These are phyloP conservation scores for Helicolenus hilgendorfi DNA, from an alignment of 2,797 vertebrate species.

Conservation along the genomic window DNA sequence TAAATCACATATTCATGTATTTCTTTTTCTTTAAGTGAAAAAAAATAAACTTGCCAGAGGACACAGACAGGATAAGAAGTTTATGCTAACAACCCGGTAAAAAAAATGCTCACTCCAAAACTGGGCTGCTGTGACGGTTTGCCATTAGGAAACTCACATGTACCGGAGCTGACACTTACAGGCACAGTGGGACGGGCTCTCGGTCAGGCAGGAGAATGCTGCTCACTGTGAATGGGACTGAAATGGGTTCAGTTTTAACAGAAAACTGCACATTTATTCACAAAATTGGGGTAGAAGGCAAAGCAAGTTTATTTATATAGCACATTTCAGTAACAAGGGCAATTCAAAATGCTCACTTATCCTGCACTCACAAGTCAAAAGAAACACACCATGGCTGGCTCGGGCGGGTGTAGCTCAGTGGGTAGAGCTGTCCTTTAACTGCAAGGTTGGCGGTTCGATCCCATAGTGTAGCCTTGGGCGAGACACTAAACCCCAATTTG, in stretches of 20 bases:
- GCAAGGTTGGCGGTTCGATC: no score
- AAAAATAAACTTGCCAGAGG: background rate
- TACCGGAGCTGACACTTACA: constrained; percentile 27
- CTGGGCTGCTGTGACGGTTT: constrained; percentile 11
- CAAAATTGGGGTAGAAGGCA: background rate
- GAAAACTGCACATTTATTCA: constrained; percentile 1
- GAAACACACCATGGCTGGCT: no score
- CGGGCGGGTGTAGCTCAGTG: no score
- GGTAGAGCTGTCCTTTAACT: no score
- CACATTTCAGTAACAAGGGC: background rate
- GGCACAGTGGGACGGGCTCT: background rate
- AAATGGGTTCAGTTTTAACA: constrained; percentile 30
- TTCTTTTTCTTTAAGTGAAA: background rate
- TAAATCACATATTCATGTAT: background rate
- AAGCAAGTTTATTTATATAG: background rate
- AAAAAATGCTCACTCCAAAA: constrained; percentile 27
- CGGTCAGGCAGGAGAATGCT: constrained; percentile 2
- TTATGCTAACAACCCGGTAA: constrained; percentile 21
- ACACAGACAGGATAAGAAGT: constrained; percentile 19
- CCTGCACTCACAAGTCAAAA: background rate
- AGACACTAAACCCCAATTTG: no score
- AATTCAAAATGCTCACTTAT: background rate
- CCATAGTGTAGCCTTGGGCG: no score
- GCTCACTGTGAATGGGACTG: constrained; percentile 2
- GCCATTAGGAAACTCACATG: constrained; percentile 32